Conservation (phyloP, 2,113 vertebrate species). For the Festucalex cinctus region DNA sequence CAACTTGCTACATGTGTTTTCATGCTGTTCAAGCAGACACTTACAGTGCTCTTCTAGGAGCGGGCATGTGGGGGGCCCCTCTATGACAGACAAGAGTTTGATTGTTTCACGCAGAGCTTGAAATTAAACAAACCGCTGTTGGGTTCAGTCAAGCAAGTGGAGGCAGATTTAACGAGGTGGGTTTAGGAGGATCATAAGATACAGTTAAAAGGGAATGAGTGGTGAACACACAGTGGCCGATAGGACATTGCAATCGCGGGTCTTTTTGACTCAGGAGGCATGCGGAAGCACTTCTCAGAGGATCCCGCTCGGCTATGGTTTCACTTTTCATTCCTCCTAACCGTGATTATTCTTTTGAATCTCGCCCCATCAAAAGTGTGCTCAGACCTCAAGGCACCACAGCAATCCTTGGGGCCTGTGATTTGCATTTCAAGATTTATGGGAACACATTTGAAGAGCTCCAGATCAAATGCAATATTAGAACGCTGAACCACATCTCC, state of each 20-base stretch:
- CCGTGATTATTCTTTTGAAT: conserved; percentile 73
- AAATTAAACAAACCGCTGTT: conserved; percentile 54
- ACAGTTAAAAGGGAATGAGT: conserved; percentile 45
- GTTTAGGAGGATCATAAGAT: conserved; percentile 53
- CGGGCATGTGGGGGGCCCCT: not conserved
- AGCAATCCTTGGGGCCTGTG: conserved; percentile 57
- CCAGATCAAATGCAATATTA: conserved; percentile 53
- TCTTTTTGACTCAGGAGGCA: conserved; percentile 52
- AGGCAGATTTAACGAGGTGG: conserved; percentile 46
- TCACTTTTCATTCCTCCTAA: conserved; percentile 62
- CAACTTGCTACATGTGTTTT: conserved; percentile 34
- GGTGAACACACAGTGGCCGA: conserved; percentile 27
- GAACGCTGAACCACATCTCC: conserved; percentile 25
- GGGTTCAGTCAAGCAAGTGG: conserved; percentile 37
- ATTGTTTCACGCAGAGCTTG: conserved; percentile 42
- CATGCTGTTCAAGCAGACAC: conserved; percentile 50
- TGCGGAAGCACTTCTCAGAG: conserved; percentile 66
- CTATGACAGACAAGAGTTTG: conserved; percentile 34
- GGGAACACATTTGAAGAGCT: conserved; percentile 51
- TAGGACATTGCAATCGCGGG: conserved; percentile 47
- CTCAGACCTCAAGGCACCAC: conserved; percentile 69
- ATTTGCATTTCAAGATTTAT: conserved; percentile 66
- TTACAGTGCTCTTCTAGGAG: conserved; percentile 43
- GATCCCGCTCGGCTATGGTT: conserved; percentile 58
- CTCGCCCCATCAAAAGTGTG: conserved; percentile 64